Conservation (phyloP, 1,140 invertebrate genomes). For the Lucilia cuprina region DNA sequence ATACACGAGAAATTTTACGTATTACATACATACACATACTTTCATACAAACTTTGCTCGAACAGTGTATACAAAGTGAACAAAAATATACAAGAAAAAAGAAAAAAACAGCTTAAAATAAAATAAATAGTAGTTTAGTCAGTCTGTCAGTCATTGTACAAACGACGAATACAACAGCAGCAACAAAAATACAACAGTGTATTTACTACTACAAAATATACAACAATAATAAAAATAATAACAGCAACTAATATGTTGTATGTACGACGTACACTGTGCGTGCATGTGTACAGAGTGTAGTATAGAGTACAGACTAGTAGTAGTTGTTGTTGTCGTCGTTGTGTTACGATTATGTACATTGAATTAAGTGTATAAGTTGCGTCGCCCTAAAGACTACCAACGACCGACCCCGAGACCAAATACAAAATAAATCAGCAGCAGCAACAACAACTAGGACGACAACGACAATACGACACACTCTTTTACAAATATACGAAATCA, state of each 20-base stretch:
- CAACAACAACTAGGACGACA: constrained; percentile 44
- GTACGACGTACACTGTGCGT: not conserved
- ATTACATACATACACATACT: not conserved
- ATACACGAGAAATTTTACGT: not conserved
- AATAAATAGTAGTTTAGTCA: not conserved
- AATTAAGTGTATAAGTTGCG: constrained; percentile 40
- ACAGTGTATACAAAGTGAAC: not conserved
- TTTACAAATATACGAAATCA: not conserved
- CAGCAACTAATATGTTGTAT: not conserved
- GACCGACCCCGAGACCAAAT: constrained; percentile 35
- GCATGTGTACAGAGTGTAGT: not conserved
- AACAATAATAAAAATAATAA: not conserved
- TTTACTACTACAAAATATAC: not conserved
- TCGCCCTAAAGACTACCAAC: constrained; percentile 35
- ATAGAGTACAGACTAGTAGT: not conserved
- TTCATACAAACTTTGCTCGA: not conserved
- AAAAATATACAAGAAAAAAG: not conserved
- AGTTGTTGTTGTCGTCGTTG: not conserved
- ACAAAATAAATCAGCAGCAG: constrained; percentile 41
- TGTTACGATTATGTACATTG: constrained; percentile 2
- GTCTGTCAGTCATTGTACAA: too few relatives aligned
- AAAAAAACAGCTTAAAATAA: not conserved
- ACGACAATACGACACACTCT: constrained; percentile 42
- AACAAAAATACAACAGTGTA: not conserved
- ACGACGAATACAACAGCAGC: not conserved